A percentile compares a stretch with the other conserved stretches of the same genome.
Evolutionary conservation across 2,113 vertebrate species (phyloP).

Genomic region (Numida meleagris): DNA sequence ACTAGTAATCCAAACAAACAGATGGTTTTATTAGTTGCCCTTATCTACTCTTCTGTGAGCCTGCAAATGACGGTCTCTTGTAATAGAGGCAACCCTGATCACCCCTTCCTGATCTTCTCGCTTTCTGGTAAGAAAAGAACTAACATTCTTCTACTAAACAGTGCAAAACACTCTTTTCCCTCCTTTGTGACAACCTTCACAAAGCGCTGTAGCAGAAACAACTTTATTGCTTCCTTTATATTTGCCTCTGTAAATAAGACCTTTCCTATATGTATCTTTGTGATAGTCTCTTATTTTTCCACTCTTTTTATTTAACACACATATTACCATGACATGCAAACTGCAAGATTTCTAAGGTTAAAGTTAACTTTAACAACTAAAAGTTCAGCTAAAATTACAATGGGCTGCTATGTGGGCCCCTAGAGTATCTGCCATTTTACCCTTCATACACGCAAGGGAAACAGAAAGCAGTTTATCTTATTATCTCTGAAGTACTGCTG

Average conservation of each 20-base stretch:
- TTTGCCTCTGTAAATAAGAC: background rate
- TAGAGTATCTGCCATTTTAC: background rate
- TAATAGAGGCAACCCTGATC: background rate
- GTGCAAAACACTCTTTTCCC: accelerated
- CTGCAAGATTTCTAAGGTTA: background rate
- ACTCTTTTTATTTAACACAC: background rate
- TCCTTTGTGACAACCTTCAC: background rate
- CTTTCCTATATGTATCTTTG: background rate
- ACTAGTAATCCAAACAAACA: background rate
- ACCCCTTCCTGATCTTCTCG: background rate
- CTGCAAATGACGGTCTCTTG: background rate
- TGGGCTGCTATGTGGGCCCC: background rate
- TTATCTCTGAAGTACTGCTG: background rate
- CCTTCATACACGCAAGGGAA: background rate
- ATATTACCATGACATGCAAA: background rate
- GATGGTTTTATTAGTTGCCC: too few species aligned
- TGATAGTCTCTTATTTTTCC: background rate
- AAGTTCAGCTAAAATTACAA: background rate
- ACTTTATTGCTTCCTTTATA: background rate
- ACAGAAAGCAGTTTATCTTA: background rate
- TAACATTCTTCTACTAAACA: background rate
- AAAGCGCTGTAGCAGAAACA: background rate
- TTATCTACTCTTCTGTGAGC: background rate
- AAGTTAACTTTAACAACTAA: background rate
- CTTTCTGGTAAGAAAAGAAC: background rate